phyloP scores from a whole-genome alignment of 2,888 invertebrate genomes.

The Pandemis heparana region DNA sequence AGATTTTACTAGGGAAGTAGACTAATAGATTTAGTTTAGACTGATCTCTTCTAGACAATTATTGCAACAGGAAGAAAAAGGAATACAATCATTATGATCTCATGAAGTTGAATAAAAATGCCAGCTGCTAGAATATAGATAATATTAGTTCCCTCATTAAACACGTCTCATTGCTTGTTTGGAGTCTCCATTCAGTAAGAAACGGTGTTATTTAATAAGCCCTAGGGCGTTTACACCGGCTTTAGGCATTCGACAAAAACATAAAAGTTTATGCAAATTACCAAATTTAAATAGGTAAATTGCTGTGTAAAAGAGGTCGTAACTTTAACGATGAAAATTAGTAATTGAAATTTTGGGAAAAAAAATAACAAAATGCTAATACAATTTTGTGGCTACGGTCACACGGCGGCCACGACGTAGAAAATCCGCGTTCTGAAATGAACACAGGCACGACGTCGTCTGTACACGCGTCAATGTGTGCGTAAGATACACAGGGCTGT shows the following conservation, averaged over 20 bases:
- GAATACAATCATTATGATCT: too few species aligned
- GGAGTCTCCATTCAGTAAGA: not conserved
- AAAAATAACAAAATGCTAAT: not conserved
- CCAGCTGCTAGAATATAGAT: not conserved
- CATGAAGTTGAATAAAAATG: not conserved
- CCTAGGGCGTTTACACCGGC: not conserved
- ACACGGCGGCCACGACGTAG: too few species aligned
- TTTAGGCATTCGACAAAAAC: not conserved
- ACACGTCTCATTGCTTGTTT: too few species aligned
- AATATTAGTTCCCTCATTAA: not conserved
- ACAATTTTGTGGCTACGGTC: not conserved
- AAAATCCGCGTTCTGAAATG: too few species aligned
- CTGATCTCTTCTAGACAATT: too few species aligned
- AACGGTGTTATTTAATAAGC: not conserved
- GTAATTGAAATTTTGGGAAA: not conserved
- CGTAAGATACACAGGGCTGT: too few species aligned
- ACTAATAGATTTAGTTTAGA: too few species aligned
- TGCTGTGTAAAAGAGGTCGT: not conserved
- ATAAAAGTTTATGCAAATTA: constrained; percentile 1
- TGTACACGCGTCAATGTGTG: too few species aligned
- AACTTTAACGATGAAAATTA: constrained; percentile 2
- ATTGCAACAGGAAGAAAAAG: too few species aligned
- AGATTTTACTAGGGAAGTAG: too few species aligned
- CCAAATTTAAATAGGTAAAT: not conserved
- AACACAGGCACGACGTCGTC: too few species aligned